These are phyloP conservation scores for Blastobasis adustella DNA, from an alignment of 2,888 invertebrate species.

Conservation along the genomic window DNA sequence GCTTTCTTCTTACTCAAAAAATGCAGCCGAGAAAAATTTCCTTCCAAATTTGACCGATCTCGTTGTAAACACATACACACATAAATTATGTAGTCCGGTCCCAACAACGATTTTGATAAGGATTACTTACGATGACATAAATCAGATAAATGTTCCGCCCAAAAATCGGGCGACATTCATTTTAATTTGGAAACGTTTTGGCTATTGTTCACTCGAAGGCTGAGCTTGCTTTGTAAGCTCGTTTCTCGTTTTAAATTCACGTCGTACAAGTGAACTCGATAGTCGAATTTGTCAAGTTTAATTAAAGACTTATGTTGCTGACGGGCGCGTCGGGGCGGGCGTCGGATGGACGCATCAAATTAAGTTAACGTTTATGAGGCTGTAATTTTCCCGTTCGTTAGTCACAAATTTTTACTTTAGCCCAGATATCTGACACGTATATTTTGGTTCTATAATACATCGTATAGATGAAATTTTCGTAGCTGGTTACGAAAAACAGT, in stretches of 20 bases:
- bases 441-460: no score
- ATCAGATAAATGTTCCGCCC: background rate
- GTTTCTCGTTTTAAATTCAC: conserved; percentile 18
- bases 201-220: conserved; percentile 24
- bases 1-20: no score
- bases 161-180: conserved; percentile 19
- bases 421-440: no score
- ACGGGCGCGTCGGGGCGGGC: conserved; percentile 1
- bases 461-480: no score
- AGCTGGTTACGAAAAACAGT: no score
- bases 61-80: no score
- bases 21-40: no score
- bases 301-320: conserved; percentile 23
- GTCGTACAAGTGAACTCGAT: conserved; percentile 14
- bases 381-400: conserved; percentile 10
- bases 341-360: no score
- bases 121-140: no score
- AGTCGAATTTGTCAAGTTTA: conserved; percentile 24
- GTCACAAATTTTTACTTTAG: background rate
- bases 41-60: no score
- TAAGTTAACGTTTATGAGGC: conserved; percentile 4
- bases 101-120: no score
- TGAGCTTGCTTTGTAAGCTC: conserved; percentile 20
- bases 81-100: no score
- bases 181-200: conserved; percentile 24